Percentiles rank a stretch among this genome's conserved stretches.
phyloP scores from a whole-genome alignment of 1,140 invertebrate genomes.

The Ips typographus region DNA sequence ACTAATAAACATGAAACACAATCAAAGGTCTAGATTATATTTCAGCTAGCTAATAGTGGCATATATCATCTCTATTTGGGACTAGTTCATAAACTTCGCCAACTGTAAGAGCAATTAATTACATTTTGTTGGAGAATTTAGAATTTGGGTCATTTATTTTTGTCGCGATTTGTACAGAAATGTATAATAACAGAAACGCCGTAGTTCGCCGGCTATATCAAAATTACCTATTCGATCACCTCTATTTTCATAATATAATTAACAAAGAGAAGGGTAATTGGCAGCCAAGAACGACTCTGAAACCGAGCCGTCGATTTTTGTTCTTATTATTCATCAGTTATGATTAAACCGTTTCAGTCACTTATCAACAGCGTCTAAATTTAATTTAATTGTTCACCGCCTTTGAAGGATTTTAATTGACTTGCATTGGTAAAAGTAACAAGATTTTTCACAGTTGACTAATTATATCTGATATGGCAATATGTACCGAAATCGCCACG shows the following conservation, averaged over 20 bases:
- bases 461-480: too few species aligned
- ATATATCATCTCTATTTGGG: slow-evolving; percentile 5
- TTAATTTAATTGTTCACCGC: slow-evolving; percentile 13
- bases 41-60: too few species aligned
- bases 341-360: slow-evolving; percentile 20
- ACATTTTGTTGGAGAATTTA: slow-evolving; percentile 11
- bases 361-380: slow-evolving; percentile 9
- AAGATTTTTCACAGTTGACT: too few species aligned
- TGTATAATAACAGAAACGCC: neutral
- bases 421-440: neutral
- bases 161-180: slow-evolving; percentile 8
- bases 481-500: too few species aligned
- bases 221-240: too few species aligned
- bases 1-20: too few species aligned
- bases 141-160: slow-evolving; percentile 26
- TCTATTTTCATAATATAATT: too few species aligned
- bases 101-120: slow-evolving; percentile 17
- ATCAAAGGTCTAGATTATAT: too few species aligned
- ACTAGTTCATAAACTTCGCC: slow-evolving; percentile 9
- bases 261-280: too few species aligned
- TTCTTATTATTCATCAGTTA: slow-evolving; percentile 4
- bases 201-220: too few species aligned
- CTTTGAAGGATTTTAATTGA: slow-evolving; percentile 20
- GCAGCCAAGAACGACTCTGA: too few species aligned
- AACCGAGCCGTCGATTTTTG: neutral